A percentile compares a stretch with the other conserved stretches of the same genome.
phyloP scores from a whole-genome alignment of 2,888 invertebrate genomes.

The Eupithecia vulgata region DNA sequence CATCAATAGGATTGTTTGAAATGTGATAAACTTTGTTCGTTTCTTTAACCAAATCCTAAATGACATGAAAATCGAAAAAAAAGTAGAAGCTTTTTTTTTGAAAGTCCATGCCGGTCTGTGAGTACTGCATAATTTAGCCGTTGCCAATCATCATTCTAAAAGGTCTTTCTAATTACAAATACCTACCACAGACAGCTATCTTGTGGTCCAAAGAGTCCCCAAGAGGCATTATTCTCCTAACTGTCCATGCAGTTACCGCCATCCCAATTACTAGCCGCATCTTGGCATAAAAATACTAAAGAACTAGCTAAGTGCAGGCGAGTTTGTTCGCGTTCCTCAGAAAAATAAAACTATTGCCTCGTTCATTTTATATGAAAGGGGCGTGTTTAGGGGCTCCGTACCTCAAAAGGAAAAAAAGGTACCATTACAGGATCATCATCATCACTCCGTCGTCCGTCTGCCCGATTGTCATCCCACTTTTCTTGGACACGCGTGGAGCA shows the following conservation, averaged over 20 bases:
- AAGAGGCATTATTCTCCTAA: conserved; percentile 13
- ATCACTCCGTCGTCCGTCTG: too few species aligned
- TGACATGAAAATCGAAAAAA: background rate
- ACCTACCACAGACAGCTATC: conserved; percentile 10
- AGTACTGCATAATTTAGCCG: background rate
- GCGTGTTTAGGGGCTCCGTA: too few species aligned
- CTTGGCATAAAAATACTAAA: conserved; percentile 14
- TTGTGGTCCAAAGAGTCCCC: conserved; percentile 12
- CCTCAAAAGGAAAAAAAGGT: too few species aligned
- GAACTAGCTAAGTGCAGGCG: background rate
- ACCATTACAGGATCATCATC: too few species aligned
- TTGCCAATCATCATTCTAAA: background rate
- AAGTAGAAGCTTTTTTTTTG: background rate
- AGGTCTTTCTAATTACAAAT: conserved; percentile 35
- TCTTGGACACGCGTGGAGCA: too few species aligned
- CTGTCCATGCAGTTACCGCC: conserved; percentile 13
- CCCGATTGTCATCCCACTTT: too few species aligned
- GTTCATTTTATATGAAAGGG: background rate
- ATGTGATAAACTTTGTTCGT: background rate
- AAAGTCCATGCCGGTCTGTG: background rate
- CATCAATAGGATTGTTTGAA: background rate
- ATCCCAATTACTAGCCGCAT: conserved; percentile 13
- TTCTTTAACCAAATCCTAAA: background rate
- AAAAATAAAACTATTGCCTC: background rate
- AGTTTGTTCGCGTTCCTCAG: background rate